Percentiles rank a stretch among this genome's conserved stretches.
These are phyloP conservation scores for Spicauda simplicius DNA, from an alignment of 2,888 invertebrate genomes.

Conservation along the genomic window DNA sequence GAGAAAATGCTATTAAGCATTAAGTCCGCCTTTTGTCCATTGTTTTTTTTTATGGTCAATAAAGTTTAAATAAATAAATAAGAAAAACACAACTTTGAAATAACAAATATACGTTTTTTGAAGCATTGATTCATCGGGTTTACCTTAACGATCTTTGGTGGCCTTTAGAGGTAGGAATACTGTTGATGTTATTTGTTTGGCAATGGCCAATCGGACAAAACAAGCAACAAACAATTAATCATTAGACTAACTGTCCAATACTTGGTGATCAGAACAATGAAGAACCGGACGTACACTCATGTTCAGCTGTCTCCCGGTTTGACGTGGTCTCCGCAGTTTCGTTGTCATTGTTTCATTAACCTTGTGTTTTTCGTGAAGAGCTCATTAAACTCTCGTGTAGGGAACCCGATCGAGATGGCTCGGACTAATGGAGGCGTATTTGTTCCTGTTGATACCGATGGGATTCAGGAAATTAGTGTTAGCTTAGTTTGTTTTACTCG, in stretches of 20 bases:
- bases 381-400: conserved; percentile 10
- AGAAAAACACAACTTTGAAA: no score
- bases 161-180: no score
- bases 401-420: not conserved
- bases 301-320: not conserved
- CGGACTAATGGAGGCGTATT: conserved; percentile 11
- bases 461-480: conserved; percentile 7
- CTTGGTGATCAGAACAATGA: not conserved
- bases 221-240: no score
- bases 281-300: not conserved
- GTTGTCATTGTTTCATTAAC: not conserved
- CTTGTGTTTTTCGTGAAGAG: not conserved
- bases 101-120: no score
- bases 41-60: no score
- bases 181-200: no score
- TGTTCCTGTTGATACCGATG: conserved; percentile 4
- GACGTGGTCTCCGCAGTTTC: not conserved
- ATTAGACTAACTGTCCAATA: not conserved
- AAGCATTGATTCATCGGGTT: no score
- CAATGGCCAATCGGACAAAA: no score
- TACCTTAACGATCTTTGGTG: no score
- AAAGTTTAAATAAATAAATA: no score
- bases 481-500: not conserved
- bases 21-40: no score
- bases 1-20: no score